phyloP scores from a whole-genome alignment of 2,888 invertebrate genomes.

The Napeogenes inachia region DNA sequence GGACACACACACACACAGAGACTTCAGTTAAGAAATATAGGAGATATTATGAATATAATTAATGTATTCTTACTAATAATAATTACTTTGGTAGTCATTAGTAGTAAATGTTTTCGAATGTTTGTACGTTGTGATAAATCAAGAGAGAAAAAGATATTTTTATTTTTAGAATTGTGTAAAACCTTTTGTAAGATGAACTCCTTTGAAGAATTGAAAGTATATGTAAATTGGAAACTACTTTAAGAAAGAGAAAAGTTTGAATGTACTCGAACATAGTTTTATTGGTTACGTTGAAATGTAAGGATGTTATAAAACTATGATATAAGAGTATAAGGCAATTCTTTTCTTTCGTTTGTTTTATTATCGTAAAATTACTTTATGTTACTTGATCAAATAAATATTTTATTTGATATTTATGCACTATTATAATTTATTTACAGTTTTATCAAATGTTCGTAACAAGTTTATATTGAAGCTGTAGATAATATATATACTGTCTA shows the following conservation, averaged over 20 bases:
- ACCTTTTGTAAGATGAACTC: neutral
- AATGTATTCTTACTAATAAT: no score
- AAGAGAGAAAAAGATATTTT: neutral
- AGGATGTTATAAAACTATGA: neutral
- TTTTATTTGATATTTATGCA: no score
- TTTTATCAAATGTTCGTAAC: no score
- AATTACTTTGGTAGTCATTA: no score
- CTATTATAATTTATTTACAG: no score
- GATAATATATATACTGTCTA: no score
- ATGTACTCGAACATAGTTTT: neutral
- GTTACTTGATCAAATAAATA: no score
- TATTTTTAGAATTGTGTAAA: neutral
- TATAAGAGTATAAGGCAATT: slow-evolving; percentile 4
- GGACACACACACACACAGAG: neutral
- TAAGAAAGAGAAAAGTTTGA: slow-evolving; percentile 6
- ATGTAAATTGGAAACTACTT: slow-evolving; percentile 5
- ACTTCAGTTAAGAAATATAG: neutral
- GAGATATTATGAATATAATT: neutral
- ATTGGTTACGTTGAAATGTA: slow-evolving; percentile 1
- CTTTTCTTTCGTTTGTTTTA: neutral
- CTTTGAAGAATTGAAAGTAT: slow-evolving; percentile 1
- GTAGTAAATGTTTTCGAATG: no score
- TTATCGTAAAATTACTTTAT: no score
- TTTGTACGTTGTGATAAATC: no score
- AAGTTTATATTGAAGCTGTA: no score